Evolutionary conservation across 2,888 invertebrate genomes (phyloP).

Genomic region (Philonicus albiceps): DNA sequence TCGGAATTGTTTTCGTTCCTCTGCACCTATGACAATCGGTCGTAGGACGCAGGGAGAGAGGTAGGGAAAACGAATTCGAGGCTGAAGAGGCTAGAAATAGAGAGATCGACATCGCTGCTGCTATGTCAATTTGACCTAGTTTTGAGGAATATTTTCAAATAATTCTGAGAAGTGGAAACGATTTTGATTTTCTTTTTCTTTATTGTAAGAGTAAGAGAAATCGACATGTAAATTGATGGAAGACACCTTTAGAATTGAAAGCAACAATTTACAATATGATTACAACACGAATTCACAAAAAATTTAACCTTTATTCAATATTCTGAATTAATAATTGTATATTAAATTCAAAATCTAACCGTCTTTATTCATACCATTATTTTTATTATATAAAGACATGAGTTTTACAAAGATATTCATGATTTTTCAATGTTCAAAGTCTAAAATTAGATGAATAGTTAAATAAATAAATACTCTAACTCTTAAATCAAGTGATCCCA

Average conservation of each 20-base stretch:
- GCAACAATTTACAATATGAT: neutral
- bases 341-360: neutral
- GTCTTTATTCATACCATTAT: neutral
- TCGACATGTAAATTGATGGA: neutral
- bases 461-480: too few relatives aligned
- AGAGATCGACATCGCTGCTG: neutral
- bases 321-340: neutral
- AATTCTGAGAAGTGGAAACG: neutral
- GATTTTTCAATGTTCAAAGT: neutral
- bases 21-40: neutral
- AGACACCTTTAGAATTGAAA: neutral
- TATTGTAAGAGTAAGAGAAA: neutral
- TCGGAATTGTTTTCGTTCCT: neutral
- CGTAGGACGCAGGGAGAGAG: neutral
- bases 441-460: neutral
- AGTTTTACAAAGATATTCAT: neutral
- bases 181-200: neutral
- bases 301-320: neutral
- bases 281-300: neutral
- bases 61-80: neutral
- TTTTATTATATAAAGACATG: too few relatives aligned
- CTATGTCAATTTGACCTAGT: neutral
- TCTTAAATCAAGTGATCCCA: too few relatives aligned
- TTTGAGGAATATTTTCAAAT: neutral
- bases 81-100: neutral